These are phyloP conservation scores for Ciconia maguari DNA, from an alignment of 2,113 vertebrate species.

Conservation along the genomic window DNA sequence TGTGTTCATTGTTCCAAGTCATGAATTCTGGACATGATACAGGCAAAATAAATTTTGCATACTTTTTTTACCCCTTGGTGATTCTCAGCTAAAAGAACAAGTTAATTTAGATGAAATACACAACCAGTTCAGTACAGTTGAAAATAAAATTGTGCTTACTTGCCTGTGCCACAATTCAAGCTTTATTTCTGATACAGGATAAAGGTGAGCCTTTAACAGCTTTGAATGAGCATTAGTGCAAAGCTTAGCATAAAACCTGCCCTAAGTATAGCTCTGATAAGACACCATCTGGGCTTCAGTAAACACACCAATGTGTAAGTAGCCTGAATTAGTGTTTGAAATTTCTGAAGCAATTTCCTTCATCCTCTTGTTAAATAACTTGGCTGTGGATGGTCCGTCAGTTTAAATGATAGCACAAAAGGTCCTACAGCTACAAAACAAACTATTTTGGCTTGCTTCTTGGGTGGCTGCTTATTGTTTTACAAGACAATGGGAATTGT, in stretches of 20 bases:
- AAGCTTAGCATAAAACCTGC: neutral
- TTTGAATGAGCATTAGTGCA: neutral
- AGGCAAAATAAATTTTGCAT: conserved; percentile 22
- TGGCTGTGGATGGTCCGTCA: neutral
- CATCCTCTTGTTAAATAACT: neutral
- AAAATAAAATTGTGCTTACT: neutral
- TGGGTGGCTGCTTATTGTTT: conserved; percentile 56
- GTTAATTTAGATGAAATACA: conserved; percentile 22
- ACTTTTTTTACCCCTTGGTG: conserved; percentile 15
- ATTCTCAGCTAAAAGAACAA: conserved; percentile 39
- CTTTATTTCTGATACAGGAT: neutral
- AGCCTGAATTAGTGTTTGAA: neutral
- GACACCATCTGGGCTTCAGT: neutral
- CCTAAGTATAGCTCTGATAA: neutral
- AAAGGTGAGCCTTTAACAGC: neutral
- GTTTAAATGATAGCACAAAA: conserved; percentile 48
- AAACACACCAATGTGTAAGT: neutral
- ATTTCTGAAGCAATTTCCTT: conserved; percentile 6
- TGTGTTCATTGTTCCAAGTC: conserved; percentile 53
- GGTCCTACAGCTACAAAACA: conserved; percentile 34
- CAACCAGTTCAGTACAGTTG: neutral
- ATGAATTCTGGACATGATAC: conserved; percentile 20
- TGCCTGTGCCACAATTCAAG: neutral
- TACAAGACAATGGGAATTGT: conserved; percentile 51
- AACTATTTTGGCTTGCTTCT: conserved; percentile 54